phyloP scores from a whole-genome alignment of 1,140 invertebrate genomes.

The Lasioglossum baleicum region DNA sequence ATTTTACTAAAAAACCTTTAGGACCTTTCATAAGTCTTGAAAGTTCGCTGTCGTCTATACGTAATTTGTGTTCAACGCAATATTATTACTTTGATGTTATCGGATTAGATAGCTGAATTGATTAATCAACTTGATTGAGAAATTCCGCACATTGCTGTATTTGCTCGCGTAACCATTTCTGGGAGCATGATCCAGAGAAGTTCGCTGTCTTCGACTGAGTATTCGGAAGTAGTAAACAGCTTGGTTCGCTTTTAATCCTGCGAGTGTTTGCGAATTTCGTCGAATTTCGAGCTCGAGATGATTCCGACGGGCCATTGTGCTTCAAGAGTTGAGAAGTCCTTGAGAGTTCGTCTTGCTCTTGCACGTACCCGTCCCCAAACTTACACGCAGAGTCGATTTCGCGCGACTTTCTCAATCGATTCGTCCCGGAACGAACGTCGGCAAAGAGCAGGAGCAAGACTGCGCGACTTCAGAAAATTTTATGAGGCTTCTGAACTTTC shows the following conservation, averaged over 20 bases:
- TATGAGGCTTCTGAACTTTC: neutral
- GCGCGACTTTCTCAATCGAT: slow-evolving; percentile 40
- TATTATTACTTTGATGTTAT: no score
- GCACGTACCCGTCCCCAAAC: slow-evolving; percentile 28
- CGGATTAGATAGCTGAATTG: no score
- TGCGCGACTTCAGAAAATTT: neutral
- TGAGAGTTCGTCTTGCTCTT: slow-evolving; percentile 28
- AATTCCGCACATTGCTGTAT: no score
- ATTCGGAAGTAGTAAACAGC: slow-evolving; percentile 3
- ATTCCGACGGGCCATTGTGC: slow-evolving; percentile 9
- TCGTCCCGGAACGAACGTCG: neutral
- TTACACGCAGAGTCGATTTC: slow-evolving; percentile 46
- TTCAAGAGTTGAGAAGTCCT: slow-evolving; percentile 4
- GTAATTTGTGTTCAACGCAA: no score
- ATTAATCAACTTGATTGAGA: no score
- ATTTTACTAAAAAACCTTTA: no score
- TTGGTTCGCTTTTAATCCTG: neutral
- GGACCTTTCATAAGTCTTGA: no score
- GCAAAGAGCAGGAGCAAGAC: neutral
- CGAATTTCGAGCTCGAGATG: neutral
- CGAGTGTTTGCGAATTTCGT: neutral
- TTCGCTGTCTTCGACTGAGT: neutral
- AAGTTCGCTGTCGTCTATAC: no score
- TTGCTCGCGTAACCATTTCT: neutral
- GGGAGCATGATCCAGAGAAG: neutral